phyloP scores from a whole-genome alignment of 2,113 vertebrate species.

The Circaetus cinerascens region DNA sequence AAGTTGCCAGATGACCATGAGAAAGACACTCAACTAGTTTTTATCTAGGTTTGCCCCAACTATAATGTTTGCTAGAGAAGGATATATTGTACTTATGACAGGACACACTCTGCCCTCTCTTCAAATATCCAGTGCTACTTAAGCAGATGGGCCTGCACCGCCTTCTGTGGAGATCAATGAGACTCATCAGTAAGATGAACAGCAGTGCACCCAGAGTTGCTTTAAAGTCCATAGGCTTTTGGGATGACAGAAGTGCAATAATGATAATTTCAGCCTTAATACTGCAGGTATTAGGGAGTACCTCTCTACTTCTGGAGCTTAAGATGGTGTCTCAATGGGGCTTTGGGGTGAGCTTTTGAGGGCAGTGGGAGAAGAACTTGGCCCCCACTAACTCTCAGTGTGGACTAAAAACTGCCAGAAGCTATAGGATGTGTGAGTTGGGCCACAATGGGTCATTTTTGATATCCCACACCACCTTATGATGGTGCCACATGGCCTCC shows the following conservation, averaged over 20 bases:
- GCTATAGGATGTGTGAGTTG: not conserved
- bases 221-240: not conserved
- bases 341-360: not conserved
- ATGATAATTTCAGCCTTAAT: not conserved
- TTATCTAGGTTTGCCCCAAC: not conserved
- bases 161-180: not conserved
- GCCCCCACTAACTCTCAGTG: not conserved
- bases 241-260: not conserved
- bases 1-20: not conserved
- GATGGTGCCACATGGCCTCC: not conserved
- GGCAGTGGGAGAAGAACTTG: not conserved
- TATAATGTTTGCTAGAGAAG: not conserved
- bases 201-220: not conserved
- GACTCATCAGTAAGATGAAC: not conserved
- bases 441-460: accelerated
- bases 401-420: not conserved
- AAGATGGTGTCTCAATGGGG: not conserved
- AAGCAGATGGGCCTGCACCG: not conserved
- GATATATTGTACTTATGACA: not conserved
- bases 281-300: not conserved
- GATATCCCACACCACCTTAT: not conserved
- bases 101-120: not conserved
- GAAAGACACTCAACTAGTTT: not conserved
- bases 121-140: not conserved
- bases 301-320: not conserved